These are phyloP conservation scores for Frieseomelitta varia DNA, from an alignment of 1,140 invertebrate species.

Conservation along the genomic window DNA sequence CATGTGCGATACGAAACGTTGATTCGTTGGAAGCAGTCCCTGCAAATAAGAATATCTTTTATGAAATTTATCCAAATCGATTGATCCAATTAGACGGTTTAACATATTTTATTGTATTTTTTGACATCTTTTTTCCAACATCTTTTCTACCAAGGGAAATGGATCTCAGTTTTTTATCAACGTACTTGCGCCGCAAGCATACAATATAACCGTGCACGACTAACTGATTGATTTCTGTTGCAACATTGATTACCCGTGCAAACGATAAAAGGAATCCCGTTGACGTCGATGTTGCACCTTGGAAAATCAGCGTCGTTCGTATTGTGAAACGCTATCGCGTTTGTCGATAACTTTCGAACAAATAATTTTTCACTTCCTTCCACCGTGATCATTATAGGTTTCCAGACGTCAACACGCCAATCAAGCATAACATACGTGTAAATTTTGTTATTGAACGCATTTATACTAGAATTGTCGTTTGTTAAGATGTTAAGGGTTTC, in stretches of 20 bases:
- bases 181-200: neutral
- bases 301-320: constrained; percentile 67
- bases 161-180: too few relatives aligned
- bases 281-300: constrained; percentile 71
- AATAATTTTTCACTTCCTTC: constrained; percentile 69
- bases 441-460: constrained; percentile 78
- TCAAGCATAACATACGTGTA: constrained; percentile 76
- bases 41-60: neutral
- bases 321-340: constrained; percentile 69
- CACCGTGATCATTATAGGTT: constrained; percentile 73
- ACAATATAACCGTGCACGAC: too few relatives aligned
- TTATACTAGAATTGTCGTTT: constrained; percentile 76
- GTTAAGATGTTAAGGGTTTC: constrained; percentile 76
- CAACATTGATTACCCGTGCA: constrained; percentile 15
- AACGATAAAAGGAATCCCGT: constrained; percentile 67
- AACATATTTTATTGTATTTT: too few relatives aligned
- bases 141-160: too few relatives aligned
- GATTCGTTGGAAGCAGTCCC: neutral
- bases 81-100: neutral
- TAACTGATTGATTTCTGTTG: too few relatives aligned
- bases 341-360: constrained; percentile 70
- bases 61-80: neutral
- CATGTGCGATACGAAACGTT: constrained; percentile 74
- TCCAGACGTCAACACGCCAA: constrained; percentile 70
- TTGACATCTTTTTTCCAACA: too few relatives aligned